Evolutionary conservation across 1,140 invertebrate species (phyloP).

Genomic region (Caenorhabditis latens): DNA sequence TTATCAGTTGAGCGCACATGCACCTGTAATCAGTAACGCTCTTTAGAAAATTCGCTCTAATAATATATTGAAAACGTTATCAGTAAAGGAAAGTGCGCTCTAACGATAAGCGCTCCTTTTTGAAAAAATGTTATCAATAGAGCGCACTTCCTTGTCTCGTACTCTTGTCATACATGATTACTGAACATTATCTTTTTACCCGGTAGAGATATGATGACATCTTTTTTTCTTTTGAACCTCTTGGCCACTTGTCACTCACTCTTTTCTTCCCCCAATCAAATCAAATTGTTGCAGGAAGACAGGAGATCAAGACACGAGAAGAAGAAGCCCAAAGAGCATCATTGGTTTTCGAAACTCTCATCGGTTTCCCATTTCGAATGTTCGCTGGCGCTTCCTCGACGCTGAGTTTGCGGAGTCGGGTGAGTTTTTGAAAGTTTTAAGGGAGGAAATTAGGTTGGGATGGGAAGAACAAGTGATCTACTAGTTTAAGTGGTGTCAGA

Average conservation of each 20-base stretch:
- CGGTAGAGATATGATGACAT: neutral
- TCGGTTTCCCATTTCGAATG: neutral
- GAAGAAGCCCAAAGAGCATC: conserved; percentile 43
- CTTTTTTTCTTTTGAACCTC: neutral
- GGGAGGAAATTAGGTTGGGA: neutral
- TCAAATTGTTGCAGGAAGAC: conserved; percentile 49
- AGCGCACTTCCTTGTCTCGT: neutral
- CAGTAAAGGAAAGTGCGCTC: too few relatives aligned
- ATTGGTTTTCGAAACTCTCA: conserved; percentile 6
- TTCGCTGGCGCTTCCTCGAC: conserved; percentile 44
- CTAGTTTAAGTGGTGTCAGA: too few relatives aligned
- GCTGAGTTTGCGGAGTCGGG: conserved; percentile 37
- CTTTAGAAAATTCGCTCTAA: too few relatives aligned
- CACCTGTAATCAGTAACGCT: too few relatives aligned
- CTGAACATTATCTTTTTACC: conserved; percentile 50
- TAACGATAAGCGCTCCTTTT: too few relatives aligned
- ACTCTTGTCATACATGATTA: neutral
- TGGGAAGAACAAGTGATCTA: neutral
- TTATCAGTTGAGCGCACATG: too few relatives aligned
- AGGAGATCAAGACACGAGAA: conserved; percentile 40
- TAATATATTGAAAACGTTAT: too few relatives aligned
- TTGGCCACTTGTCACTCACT: conserved; percentile 18
- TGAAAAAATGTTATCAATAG: too few relatives aligned
- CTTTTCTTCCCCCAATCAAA: neutral
- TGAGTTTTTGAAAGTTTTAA: neutral